Evolutionary conservation across 2,797 vertebrate species (phyloP).

Genomic region (Choloepus didactylus): DNA sequence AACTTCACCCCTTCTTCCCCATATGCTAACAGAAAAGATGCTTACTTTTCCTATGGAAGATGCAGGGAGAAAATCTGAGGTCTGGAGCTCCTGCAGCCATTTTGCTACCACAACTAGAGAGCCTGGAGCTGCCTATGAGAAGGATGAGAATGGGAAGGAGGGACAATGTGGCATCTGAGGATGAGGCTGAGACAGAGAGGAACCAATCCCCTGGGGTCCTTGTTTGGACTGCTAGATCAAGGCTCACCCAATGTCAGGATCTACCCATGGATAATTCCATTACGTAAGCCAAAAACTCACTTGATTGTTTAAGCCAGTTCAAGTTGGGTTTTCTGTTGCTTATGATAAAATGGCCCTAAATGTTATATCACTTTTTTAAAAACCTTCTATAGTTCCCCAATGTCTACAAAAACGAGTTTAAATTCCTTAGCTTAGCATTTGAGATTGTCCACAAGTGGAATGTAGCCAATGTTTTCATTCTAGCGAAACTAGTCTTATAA

Average conservation of each 20-base stretch:
- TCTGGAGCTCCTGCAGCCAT: background rate
- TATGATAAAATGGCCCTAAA: slow-evolving; percentile 20
- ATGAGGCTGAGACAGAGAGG: background rate
- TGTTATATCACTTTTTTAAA: background rate
- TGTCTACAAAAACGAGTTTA: slow-evolving; percentile 33
- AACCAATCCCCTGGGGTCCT: background rate
- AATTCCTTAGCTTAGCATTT: slow-evolving; percentile 46
- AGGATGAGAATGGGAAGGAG: background rate
- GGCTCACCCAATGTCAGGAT: background rate
- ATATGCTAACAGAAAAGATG: background rate
- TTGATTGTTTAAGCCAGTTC: slow-evolving; percentile 15
- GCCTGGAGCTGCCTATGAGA: background rate
- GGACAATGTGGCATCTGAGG: background rate
- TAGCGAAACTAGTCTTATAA: background rate
- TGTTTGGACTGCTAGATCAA: background rate
- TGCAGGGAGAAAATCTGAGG: background rate
- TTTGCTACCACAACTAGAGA: background rate
- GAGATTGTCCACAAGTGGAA: background rate
- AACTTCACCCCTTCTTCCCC: background rate
- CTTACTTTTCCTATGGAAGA: background rate
- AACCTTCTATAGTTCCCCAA: background rate
- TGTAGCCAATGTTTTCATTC: background rate
- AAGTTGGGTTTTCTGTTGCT: background rate
- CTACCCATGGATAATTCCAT: background rate
- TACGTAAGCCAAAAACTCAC: slow-evolving; percentile 26